Evolutionary conservation across 2,113 vertebrate genomes (phyloP).

Genomic region (Passer domesticus): DNA sequence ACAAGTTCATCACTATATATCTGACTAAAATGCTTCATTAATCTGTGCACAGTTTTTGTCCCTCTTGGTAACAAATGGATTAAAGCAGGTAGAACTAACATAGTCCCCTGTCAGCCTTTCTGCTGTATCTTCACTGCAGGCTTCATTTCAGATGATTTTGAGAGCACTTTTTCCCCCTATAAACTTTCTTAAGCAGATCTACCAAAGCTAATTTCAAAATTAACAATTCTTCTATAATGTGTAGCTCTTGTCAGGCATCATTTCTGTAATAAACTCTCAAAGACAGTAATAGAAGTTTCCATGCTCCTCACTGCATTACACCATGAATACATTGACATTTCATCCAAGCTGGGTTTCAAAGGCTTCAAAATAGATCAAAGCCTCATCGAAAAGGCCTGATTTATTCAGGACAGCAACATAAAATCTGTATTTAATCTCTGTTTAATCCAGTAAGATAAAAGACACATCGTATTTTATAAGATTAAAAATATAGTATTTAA

Average conservation of each 20-base stretch:
- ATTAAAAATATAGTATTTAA: slow-evolving; percentile 5
- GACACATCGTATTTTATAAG: not conserved
- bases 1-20: slow-evolving; percentile 10
- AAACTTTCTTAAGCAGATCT: slow-evolving; percentile 23
- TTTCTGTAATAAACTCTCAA: slow-evolving; percentile 35
- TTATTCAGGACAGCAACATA: not conserved
- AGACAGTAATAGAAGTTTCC: not conserved
- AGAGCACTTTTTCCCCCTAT: not conserved
- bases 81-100: slow-evolving; percentile 52
- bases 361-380: slow-evolving; percentile 40
- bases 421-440: slow-evolving; percentile 18
- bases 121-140: not conserved
- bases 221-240: slow-evolving; percentile 5
- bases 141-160: slow-evolving; percentile 42
- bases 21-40: slow-evolving; percentile 41
- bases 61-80: slow-evolving; percentile 17
- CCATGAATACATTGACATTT: slow-evolving; percentile 43
- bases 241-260: not conserved
- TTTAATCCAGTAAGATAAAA: slow-evolving; percentile 41
- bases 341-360: slow-evolving; percentile 38
- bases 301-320: not conserved
- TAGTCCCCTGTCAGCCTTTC: not conserved
- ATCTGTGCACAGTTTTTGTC: not conserved
- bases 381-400: not conserved
- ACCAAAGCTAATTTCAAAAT: slow-evolving; percentile 45